A percentile compares a stretch with the other conserved stretches of the same genome.
These are phyloP conservation scores for Dicycla oo DNA, from an alignment of 2,888 invertebrate species.

Conservation along the genomic window DNA sequence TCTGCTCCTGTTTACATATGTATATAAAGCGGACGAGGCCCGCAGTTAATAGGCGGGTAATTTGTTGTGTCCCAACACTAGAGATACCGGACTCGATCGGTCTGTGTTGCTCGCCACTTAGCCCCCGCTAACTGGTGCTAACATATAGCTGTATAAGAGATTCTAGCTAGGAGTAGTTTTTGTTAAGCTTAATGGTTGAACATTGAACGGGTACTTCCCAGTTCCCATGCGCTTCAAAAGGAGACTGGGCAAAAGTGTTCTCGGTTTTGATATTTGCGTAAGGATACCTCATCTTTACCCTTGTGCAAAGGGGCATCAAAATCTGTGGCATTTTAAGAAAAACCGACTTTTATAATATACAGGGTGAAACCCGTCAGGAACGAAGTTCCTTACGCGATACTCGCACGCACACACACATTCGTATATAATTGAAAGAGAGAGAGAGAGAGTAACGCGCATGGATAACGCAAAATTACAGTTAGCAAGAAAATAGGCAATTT, in stretches of 20 bases:
- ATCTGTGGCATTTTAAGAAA: too few relatives aligned
- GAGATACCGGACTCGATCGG: slow-evolving; percentile 44
- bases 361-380: too few relatives aligned
- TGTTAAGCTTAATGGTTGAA: slow-evolving; percentile 3
- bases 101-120: slow-evolving; percentile 26
- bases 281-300: too few relatives aligned
- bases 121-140: slow-evolving; percentile 7
- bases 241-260: not conserved
- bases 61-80: slow-evolving; percentile 64
- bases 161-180: not conserved
- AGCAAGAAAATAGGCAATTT: too few relatives aligned
- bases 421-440: too few relatives aligned
- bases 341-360: too few relatives aligned
- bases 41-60: slow-evolving; percentile 64
- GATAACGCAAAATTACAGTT: too few relatives aligned
- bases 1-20: slow-evolving; percentile 49
- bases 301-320: too few relatives aligned
- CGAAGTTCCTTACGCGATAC: too few relatives aligned
- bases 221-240: not conserved
- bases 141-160: not conserved
- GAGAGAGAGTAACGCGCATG: too few relatives aligned
- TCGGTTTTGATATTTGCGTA: not conserved
- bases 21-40: slow-evolving; percentile 47
- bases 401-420: too few relatives aligned
- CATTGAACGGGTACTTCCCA: not conserved